Percentiles rank a stretch among this genome's conserved stretches.
phyloP scores from a whole-genome alignment of 2,113 vertebrate genomes.

The Poeciliopsis turrubarensis region DNA sequence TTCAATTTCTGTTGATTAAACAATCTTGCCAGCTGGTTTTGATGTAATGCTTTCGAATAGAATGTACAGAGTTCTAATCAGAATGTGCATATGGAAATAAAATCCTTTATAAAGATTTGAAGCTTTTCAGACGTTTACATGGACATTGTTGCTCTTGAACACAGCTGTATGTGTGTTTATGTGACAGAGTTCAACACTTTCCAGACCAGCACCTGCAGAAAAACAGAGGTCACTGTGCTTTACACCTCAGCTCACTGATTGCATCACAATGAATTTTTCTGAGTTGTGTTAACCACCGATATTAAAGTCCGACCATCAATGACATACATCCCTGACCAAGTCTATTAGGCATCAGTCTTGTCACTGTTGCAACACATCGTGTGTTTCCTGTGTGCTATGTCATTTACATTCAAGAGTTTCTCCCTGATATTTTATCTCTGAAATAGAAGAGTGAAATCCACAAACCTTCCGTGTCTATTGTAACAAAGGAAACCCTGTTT shows the following conservation, averaged over 20 bases:
- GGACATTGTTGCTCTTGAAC: no score
- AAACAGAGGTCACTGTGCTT: neutral
- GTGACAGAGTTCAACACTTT: no score
- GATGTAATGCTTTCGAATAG: no score
- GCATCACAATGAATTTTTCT: neutral
- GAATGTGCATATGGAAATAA: no score
- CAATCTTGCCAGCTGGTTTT: no score
- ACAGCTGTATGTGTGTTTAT: no score
- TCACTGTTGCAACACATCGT: neutral
- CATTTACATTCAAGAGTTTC: neutral
- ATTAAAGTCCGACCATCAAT: constrained; percentile 2
- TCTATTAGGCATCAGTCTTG: neutral
- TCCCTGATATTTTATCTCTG: neutral
- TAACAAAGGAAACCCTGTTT: neutral
- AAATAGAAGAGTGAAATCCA: neutral
- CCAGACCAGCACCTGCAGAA: no score
- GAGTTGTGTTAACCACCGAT: neutral
- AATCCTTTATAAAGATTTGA: no score
- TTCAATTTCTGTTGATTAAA: no score
- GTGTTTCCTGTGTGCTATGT: neutral
- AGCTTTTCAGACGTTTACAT: no score
- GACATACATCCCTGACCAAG: neutral
- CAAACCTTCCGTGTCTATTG: neutral
- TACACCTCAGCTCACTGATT: neutral
- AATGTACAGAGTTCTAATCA: no score